Evolutionary conservation across 2,113 vertebrate genomes (phyloP).

Genomic region (Limanda limanda): DNA sequence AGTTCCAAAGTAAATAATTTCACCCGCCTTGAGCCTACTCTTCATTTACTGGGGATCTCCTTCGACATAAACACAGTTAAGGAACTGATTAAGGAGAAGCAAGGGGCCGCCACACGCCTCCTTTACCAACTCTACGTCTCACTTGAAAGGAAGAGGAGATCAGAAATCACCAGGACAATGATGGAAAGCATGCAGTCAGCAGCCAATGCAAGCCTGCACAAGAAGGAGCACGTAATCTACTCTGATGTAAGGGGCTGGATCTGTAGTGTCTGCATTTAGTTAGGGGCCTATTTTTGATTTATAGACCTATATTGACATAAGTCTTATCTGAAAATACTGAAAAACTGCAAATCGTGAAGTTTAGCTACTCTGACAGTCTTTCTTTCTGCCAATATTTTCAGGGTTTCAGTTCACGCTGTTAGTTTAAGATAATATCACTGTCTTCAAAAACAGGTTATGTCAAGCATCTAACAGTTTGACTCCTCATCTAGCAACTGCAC

Average conservation of each 20-base stretch:
- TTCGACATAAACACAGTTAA: slow-evolving; percentile 87
- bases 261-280: not conserved
- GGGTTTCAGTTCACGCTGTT: not conserved
- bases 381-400: not conserved
- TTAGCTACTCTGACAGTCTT: not conserved
- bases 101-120: slow-evolving; percentile 87
- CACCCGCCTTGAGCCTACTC: slow-evolving; percentile 88
- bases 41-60: slow-evolving; percentile 88
- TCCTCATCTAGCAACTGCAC: slow-evolving; percentile 80
- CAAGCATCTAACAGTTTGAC: slow-evolving; percentile 11
- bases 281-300: not conserved
- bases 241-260: slow-evolving; percentile 79
- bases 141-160: slow-evolving; percentile 88
- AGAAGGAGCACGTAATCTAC: slow-evolving; percentile 81
- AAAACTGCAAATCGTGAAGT: not conserved
- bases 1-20: slow-evolving; percentile 91
- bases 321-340: not conserved
- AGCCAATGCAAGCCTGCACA: slow-evolving; percentile 72
- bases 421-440: not conserved
- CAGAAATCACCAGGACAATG: slow-evolving; percentile 77
- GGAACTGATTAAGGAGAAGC: slow-evolving; percentile 88
- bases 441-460: not conserved
- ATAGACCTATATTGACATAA: not conserved
- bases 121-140: slow-evolving; percentile 90
- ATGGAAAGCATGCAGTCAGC: slow-evolving; percentile 83